Percentiles rank a stretch among this genome's conserved stretches.
Evolutionary conservation across 2,113 vertebrate species (phyloP).

Genomic region (Pan paniscus): DNA sequence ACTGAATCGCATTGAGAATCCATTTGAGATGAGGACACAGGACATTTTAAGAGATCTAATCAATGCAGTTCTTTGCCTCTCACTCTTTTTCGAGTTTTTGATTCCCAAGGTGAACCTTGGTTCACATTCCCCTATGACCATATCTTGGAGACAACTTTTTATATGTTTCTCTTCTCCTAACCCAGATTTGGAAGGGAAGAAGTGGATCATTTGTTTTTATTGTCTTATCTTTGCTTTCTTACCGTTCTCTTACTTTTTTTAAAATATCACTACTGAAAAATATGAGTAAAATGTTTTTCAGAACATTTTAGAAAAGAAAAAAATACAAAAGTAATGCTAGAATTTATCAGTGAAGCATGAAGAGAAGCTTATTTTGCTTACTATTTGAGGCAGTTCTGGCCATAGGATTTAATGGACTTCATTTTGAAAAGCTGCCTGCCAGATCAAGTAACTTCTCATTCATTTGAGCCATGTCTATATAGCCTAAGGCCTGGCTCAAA

Average conservation of each 20-base stretch:
- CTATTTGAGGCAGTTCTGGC: not conserved
- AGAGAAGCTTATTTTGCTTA: conserved; percentile 40
- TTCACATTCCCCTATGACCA: not conserved
- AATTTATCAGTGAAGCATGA: conserved; percentile 10
- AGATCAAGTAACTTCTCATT: conserved; percentile 38
- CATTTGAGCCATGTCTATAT: conserved; percentile 12
- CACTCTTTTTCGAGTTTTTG: not conserved
- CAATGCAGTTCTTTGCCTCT: not conserved
- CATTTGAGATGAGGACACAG: not conserved
- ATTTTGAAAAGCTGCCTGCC: conserved; percentile 1
- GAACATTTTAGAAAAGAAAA: not conserved
- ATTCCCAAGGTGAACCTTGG: not conserved
- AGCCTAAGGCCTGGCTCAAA: conserved; percentile 29
- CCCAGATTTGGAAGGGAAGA: not conserved
- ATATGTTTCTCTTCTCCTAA: not conserved
- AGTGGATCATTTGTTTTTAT: not conserved
- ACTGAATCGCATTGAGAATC: not conserved
- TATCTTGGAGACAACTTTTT: not conserved
- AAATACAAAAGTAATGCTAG: not conserved
- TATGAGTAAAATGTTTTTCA: not conserved
- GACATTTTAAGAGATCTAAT: not conserved
- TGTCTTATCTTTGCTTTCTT: not conserved
- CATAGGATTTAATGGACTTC: not conserved
- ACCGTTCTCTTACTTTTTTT: not conserved
- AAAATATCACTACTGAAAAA: not conserved